Base-by-base conservation (phyloP, 2,888 invertebrate species). In the Melinaea marsaeus region DNA sequence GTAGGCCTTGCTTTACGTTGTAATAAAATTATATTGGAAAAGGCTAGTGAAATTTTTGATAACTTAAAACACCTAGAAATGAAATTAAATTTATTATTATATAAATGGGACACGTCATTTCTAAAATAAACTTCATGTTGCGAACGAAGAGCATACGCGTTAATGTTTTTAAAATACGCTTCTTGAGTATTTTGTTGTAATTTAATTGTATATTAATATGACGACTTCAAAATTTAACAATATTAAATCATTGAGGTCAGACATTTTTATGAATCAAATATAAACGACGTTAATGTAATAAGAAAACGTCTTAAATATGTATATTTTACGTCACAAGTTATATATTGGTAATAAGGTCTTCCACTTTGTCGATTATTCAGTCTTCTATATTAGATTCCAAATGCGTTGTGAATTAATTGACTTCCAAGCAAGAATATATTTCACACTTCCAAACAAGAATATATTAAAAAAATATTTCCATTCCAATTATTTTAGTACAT, bases 31-130 rank as follows among this genome's bases (percentile, higher is more conserved):
- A 85, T 83, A 86, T 84, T 85, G 77, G 85, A 85, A 88, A 90
- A 90, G 90, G 90, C 90, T 90, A 90, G 90, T 90, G 90, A 90
- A 86, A 85, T 22, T 90, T 90, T 90, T 90, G 86, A 89, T 90
- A 90, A 84, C 81, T 84, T 81, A 85, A 85, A 85, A 85, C 85
- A 85, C 79, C 84, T 90, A 89, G 84, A 88, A 80, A 84, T 84
- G 86, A 84, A 84, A 82, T 81, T 82, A 79, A 84, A 84, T 85
- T 80, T 80, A 71, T 78, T 84, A 86, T 83, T 79, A 73, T 84
- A 77, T 78, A 79, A 79, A 79, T 77, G 78, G 79, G 72, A 78
- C 71, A 75, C 72, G 69, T 74, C 74, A 51, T 51, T 51, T 51
- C 6, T 51, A 7, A 9, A 9, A 32, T n/a, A 51, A 32, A 32